Conservation (phyloP, 2,113 vertebrate genomes). For the Ivindomyrus marchei region DNA sequence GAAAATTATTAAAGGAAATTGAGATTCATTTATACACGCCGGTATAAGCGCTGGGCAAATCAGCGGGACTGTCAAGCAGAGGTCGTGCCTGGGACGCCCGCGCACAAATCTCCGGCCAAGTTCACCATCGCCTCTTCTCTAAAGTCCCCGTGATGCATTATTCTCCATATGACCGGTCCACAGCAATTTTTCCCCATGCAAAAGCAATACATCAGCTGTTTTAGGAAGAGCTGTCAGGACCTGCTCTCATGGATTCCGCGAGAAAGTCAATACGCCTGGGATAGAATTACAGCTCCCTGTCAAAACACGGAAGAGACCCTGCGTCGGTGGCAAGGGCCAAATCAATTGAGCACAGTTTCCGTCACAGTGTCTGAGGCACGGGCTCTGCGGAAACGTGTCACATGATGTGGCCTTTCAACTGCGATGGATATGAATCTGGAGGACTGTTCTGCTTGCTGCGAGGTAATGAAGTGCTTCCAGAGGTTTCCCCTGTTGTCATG, state of each 20-base stretch:
- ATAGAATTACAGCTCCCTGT: slow-evolving; percentile 78
- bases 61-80: slow-evolving; percentile 62
- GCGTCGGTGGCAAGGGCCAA: slow-evolving; percentile 67
- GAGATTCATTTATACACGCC: slow-evolving; percentile 67
- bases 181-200: slow-evolving; percentile 48
- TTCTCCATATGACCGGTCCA: slow-evolving; percentile 38
- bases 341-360: slow-evolving; percentile 57
- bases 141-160: slow-evolving; percentile 47
- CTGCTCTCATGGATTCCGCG: slow-evolving; percentile 60
- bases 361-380: slow-evolving; percentile 9
- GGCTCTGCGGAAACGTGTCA: background rate
- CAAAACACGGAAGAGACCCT: slow-evolving; percentile 70
- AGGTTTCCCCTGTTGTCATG: background rate
- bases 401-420: background rate
- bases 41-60: slow-evolving; percentile 54
- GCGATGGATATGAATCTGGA: background rate
- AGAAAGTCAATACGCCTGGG: slow-evolving; percentile 67
- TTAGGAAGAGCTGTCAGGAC: slow-evolving; percentile 63
- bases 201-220: slow-evolving; percentile 73
- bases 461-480: background rate
- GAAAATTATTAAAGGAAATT: slow-evolving; percentile 79
- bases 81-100: slow-evolving; percentile 58
- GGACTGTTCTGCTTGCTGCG: background rate
- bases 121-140: slow-evolving; percentile 63
- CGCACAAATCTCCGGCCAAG: slow-evolving; percentile 39